A percentile compares a stretch with the other conserved stretches of the same genome.
Conservation (phyloP, 2,888 invertebrate genomes). For the Pterostichus niger region DNA sequence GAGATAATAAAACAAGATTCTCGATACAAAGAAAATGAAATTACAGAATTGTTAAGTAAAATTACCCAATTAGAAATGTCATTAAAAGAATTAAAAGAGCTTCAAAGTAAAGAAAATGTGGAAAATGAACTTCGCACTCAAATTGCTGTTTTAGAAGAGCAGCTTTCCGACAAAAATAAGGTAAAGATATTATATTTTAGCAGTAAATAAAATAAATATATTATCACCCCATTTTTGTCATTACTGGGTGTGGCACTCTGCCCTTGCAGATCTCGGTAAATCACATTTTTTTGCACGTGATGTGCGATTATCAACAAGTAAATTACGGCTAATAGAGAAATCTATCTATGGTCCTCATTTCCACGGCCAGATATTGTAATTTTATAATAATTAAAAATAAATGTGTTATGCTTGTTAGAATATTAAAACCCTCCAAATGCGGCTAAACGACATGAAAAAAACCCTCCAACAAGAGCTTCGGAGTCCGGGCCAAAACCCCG, state of each 20-base stretch:
- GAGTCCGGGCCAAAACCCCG: constrained; percentile 72
- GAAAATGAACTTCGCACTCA: constrained; percentile 78
- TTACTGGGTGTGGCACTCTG: no score
- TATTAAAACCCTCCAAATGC: constrained; percentile 92
- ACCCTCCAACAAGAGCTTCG: constrained; percentile 92
- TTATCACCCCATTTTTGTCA: no score
- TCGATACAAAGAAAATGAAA: constrained; percentile 84
- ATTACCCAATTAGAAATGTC: constrained; percentile 80
- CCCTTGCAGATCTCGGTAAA: no score
- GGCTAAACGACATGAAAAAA: constrained; percentile 94
- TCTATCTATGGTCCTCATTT: no score
- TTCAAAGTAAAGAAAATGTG: constrained; percentile 74
- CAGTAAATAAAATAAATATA: background rate
- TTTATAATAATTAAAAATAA: no score
- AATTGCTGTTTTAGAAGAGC: constrained; percentile 81
- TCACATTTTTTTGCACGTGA: no score
- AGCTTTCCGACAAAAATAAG: constrained; percentile 83
- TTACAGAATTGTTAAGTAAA: constrained; percentile 81
- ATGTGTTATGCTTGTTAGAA: constrained; percentile 79
- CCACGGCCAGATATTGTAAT: no score
- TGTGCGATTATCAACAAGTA: no score
- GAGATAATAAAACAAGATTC: constrained; percentile 88
- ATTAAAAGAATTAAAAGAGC: constrained; percentile 73
- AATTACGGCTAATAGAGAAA: no score
- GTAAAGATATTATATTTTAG: constrained; percentile 72